A percentile compares a stretch with the other conserved stretches of the same genome.
Conservation (phyloP, 2,888 invertebrate species). For the Dermolepida albohirtum region DNA sequence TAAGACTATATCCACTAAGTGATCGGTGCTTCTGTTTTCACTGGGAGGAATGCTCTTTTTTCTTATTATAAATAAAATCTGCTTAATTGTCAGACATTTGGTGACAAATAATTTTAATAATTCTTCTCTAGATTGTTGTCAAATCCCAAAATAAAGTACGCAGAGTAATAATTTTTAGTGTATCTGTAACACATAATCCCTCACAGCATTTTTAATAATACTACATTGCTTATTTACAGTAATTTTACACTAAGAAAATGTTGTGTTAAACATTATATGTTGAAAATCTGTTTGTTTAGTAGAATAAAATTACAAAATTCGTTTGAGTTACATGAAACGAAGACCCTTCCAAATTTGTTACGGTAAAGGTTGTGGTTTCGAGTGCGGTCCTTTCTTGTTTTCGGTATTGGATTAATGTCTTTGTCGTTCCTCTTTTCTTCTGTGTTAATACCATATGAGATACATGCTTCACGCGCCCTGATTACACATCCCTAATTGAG, state of each 20-base stretch:
- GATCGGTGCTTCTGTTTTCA: no score
- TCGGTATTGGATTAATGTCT: background rate
- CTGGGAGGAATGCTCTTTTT: no score
- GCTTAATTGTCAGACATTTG: no score
- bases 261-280: conserved; percentile 18
- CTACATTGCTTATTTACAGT: background rate
- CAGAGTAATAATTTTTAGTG: no score
- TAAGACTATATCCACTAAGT: no score
- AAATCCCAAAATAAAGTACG: no score
- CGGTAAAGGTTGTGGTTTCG: conserved; percentile 11
- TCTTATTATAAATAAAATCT: no score
- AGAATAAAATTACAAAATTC: conserved; percentile 18
- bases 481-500: conserved; percentile 18
- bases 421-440: conserved; percentile 1
- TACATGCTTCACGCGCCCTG: conserved; percentile 10
- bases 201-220: background rate
- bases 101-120: no score
- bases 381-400: conserved; percentile 6
- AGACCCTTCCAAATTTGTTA: conserved; percentile 9
- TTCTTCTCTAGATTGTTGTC: no score
- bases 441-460: background rate
- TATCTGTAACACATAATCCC: background rate
- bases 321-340: conserved; percentile 24
- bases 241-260: background rate
- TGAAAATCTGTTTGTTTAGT: conserved; percentile 28